These are phyloP conservation scores for Homarus americanus DNA, from an alignment of 1,140 invertebrate genomes.

Conservation along the genomic window DNA sequence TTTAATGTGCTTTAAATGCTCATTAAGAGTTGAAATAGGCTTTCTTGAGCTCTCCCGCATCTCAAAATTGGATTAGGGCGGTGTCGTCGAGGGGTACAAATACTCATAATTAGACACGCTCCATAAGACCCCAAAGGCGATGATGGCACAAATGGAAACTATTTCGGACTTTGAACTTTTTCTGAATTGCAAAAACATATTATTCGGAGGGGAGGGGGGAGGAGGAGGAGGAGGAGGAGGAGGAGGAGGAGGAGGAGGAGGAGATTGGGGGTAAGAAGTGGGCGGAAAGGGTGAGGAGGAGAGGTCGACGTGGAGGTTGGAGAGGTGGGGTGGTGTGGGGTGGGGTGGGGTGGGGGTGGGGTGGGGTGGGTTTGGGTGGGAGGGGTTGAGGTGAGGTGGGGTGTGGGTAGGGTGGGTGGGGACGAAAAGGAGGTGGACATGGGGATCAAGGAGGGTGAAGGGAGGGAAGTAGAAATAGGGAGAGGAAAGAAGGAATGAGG, in stretches of 20 bases:
- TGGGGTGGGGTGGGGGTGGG: background rate
- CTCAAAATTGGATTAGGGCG: conserved; percentile 64
- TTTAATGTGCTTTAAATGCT: conserved; percentile 71
- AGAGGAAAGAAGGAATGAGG: background rate
- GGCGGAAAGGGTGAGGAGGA: background rate
- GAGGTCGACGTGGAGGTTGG: background rate
- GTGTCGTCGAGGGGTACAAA: conserved; percentile 47
- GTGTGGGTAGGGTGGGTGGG: background rate
- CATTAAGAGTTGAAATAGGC: conserved; percentile 72
- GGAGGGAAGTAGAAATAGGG: background rate
- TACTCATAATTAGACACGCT: conserved; percentile 53
- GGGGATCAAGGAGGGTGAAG: background rate
- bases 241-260: background rate
- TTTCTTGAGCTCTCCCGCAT: conserved; percentile 51
- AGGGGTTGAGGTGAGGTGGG: background rate
- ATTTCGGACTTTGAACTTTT: conserved; percentile 52
- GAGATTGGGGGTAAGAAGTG: background rate
- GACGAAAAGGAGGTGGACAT: background rate
- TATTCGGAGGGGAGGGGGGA: background rate
- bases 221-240: background rate
- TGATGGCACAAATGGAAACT: conserved; percentile 59
- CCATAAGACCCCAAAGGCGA: conserved; percentile 47
- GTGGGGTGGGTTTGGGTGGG: background rate
- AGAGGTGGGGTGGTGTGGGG: background rate
- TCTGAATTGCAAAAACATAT: background rate